A percentile compares a stretch with the other conserved stretches of the same genome.
Conservation (phyloP, 2,797 vertebrate species). For the Sebastes elongatus region DNA sequence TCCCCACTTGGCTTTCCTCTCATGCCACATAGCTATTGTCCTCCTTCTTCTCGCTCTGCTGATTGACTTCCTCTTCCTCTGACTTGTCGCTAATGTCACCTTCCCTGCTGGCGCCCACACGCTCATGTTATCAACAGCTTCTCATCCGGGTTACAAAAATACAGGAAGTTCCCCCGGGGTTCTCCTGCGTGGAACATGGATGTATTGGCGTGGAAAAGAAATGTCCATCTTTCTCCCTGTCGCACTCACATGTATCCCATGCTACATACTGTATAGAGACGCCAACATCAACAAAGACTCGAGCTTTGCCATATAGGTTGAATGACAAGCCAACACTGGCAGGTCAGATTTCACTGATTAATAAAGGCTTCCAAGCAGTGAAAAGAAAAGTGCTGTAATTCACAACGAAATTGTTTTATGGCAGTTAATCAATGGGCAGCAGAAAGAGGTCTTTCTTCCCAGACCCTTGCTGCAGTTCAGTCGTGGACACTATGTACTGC, state of each 20-base stretch:
- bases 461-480: slow-evolving; percentile 7
- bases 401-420: slow-evolving; percentile 11
- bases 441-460: slow-evolving; percentile 18
- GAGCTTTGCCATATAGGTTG: slow-evolving; percentile 17
- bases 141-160: slow-evolving; percentile 76
- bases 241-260: slow-evolving; percentile 28
- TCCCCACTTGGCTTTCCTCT: slow-evolving; percentile 64
- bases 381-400: slow-evolving; percentile 20
- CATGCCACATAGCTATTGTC: slow-evolving; percentile 64
- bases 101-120: slow-evolving; percentile 73
- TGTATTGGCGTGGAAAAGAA: slow-evolving; percentile 50
- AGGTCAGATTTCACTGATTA: slow-evolving; percentile 9
- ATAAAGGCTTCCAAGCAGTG: background rate
- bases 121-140: slow-evolving; percentile 72
- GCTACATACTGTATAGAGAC: background rate
- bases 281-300: slow-evolving; percentile 9
- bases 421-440: slow-evolving; percentile 5
- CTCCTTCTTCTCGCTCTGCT: slow-evolving; percentile 51
- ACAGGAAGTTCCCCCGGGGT: slow-evolving; percentile 71
- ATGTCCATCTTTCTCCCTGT: slow-evolving; percentile 53
- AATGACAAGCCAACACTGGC: slow-evolving; percentile 43
- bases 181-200: slow-evolving; percentile 42
- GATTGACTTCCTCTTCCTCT: slow-evolving; percentile 80
- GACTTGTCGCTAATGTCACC: slow-evolving; percentile 78
- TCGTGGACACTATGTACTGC: slow-evolving; percentile 37